Percentiles rank a stretch among this genome's conserved stretches.
These are phyloP conservation scores for Noturus placidus DNA, from an alignment of 2,113 vertebrate genomes.

Conservation along the genomic window DNA sequence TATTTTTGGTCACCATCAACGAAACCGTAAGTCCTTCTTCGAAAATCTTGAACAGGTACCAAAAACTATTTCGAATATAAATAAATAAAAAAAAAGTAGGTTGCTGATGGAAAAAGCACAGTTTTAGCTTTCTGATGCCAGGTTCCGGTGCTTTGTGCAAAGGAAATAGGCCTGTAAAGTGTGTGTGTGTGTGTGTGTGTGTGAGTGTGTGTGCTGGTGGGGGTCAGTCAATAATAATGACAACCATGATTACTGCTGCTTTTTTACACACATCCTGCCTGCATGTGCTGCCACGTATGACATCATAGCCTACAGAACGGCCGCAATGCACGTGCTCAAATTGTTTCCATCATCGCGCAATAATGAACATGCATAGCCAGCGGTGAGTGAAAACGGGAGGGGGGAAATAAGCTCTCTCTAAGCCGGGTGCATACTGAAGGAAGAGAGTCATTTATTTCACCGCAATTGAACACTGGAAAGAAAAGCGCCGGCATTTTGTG, in stretches of 20 bases:
- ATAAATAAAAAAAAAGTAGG: neutral
- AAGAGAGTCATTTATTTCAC: constrained; percentile 72
- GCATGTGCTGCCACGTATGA: constrained; percentile 55
- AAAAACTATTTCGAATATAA: neutral
- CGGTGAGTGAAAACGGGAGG: neutral
- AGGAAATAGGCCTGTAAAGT: neutral
- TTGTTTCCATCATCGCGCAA: constrained; percentile 51
- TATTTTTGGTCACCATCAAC: neutral
- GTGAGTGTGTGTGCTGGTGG: constrained; percentile 48
- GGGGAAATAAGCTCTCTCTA: neutral
- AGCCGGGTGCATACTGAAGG: constrained; percentile 63
- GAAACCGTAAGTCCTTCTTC: neutral
- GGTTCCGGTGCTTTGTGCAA: constrained; percentile 5
- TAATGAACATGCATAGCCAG: constrained; percentile 30
- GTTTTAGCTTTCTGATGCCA: neutral
- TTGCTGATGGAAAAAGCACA: constrained; percentile 13
- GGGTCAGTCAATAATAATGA: constrained; percentile 43
- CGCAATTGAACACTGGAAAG: constrained; percentile 74
- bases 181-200: constrained; percentile 45
- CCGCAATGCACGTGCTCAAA: constrained; percentile 42
- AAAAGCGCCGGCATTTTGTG: constrained; percentile 70
- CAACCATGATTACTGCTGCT: constrained; percentile 53
- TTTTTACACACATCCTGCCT: constrained; percentile 61
- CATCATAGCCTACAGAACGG: constrained; percentile 55
- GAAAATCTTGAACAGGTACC: neutral